Base-by-base conservation (phyloP, 2,113 vertebrate genomes). In the Lasiurus cinereus region DNA sequence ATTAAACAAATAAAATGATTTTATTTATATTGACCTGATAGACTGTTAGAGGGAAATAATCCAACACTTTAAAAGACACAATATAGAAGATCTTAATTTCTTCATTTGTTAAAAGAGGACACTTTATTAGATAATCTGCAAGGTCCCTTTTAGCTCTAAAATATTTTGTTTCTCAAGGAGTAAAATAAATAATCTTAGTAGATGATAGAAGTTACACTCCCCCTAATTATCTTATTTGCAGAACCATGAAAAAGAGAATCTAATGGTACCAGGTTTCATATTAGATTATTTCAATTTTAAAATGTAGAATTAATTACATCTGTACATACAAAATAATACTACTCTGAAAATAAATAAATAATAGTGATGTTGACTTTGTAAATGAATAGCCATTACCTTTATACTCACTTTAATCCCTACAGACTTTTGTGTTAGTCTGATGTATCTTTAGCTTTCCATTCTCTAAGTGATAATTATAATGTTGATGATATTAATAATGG, bases 1-100 rank as follows among this genome's bases (percentile, higher is more conserved):
- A 86, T 89, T 84, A 93, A 86, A 96, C 46, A 79, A 52, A 94
- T 73, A 69, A 82, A 79, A 89, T 22, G 8, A 77, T 70, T 85
- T 62, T 79, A 50, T 79, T 93, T 66, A 76, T 94, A 94, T 27
- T 56, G 36, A 92, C 52, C 4, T 24, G 18, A 66, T 5, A 89
- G 56, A 87, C 89, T 22, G 76, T 83, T 64, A 74, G 21, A 10
- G 14, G 7, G 11, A 83, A 92, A 83, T 72, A 76, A 83, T 89
- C 10, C 7, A 36, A 27, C 52, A 86, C 33, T 83, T 82, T 69
- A 67, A 79, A 95, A 88, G 46, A 86, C 2, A 73, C 8, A 88
- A 22, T 59, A 94, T 87, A 29, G 29, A 16, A 89, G 31, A 87
- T 83, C n/a, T 79, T 27, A 56, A 72, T 56, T 39, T 54, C 69